These are phyloP conservation scores for Sigmodon hispidus DNA, from an alignment of 2,113 vertebrate species.

Conservation along the genomic window DNA sequence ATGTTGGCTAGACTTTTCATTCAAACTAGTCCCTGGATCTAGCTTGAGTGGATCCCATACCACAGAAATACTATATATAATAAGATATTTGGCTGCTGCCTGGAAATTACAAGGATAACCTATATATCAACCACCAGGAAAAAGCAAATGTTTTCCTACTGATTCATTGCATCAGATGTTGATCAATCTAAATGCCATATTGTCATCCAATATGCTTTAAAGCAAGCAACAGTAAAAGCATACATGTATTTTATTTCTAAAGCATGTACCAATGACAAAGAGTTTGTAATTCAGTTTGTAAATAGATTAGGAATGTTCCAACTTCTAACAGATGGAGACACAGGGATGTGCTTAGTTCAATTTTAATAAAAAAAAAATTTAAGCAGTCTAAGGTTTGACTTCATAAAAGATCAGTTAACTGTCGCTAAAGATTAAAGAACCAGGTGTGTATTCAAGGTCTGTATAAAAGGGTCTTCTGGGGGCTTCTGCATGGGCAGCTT, in stretches of 20 bases:
- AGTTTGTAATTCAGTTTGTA: slow-evolving; percentile 45
- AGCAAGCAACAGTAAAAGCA: slow-evolving; percentile 39
- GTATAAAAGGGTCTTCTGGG: background rate
- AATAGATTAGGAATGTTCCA: slow-evolving; percentile 42
- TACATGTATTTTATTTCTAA: slow-evolving; percentile 12
- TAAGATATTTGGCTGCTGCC: background rate
- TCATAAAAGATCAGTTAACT: slow-evolving; percentile 20
- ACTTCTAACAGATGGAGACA: slow-evolving; percentile 52
- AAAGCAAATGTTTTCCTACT: slow-evolving; percentile 50
- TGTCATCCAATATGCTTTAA: slow-evolving; percentile 53
- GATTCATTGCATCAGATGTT: slow-evolving; percentile 52
- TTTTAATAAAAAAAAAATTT: slow-evolving; percentile 60
- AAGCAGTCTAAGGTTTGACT: slow-evolving; percentile 23
- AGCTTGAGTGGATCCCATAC: background rate
- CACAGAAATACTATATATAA: background rate
- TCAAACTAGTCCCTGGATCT: background rate
- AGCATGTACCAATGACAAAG: slow-evolving; percentile 21
- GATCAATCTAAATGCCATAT: slow-evolving; percentile 55
- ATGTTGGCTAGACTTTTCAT: background rate
- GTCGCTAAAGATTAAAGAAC: slow-evolving; percentile 35
- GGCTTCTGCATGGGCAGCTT: background rate
- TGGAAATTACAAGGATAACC: background rate
- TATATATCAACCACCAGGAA: background rate
- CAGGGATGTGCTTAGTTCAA: background rate
- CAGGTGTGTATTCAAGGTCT: background rate